Percentiles rank a stretch among this genome's conserved stretches.
phyloP scores from a whole-genome alignment of 1,140 invertebrate species.

The Andrena cerasifolii region DNA sequence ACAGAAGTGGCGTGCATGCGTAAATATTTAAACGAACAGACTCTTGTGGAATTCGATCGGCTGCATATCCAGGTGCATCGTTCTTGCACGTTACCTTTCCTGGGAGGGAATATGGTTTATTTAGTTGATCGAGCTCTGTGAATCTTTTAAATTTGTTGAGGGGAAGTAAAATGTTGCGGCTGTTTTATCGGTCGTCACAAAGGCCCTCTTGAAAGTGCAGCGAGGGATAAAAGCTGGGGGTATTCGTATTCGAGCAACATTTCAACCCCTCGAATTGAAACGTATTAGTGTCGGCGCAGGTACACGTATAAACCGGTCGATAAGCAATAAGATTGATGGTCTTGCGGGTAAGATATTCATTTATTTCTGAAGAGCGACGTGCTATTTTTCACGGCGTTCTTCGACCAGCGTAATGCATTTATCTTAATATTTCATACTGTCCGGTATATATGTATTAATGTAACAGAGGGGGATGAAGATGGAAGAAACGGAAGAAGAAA shows the following conservation, averaged over 20 bases:
- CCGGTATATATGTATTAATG: neutral
- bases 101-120: too few species aligned
- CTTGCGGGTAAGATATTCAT: conserved; percentile 42
- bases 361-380: conserved; percentile 52
- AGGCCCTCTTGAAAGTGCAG: neutral
- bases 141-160: too few species aligned
- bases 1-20: too few species aligned
- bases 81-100: too few species aligned
- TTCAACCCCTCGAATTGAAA: conserved; percentile 14
- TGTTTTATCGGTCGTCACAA: neutral
- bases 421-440: conserved; percentile 55
- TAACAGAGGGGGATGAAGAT: neutral
- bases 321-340: conserved; percentile 55
- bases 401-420: conserved; percentile 48
- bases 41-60: too few species aligned
- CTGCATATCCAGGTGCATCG: too few species aligned
- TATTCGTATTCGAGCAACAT: conserved; percentile 1
- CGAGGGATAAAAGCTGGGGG: neutral
- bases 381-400: conserved; percentile 45
- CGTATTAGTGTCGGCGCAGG: conserved; percentile 33
- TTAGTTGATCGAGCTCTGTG: too few species aligned
- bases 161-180: neutral
- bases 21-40: too few species aligned
- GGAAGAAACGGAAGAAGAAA: neutral
- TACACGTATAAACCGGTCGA: conserved; percentile 47